Conservation (phyloP, 2,113 vertebrate genomes). For the Oreochromis aureus region DNA sequence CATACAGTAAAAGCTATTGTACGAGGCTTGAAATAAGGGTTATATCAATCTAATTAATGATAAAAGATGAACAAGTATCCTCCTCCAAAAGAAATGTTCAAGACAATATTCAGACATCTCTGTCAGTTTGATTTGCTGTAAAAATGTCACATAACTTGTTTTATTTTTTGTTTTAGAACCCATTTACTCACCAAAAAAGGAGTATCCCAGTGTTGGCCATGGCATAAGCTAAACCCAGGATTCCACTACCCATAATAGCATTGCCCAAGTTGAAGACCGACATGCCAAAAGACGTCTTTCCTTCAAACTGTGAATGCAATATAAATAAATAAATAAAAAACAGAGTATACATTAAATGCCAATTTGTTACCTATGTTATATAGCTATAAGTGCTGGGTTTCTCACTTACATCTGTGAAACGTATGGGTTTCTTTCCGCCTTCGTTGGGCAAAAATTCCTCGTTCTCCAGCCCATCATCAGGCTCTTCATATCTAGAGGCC, state of each 20-base stretch:
- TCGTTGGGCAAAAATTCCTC: constrained; percentile 82
- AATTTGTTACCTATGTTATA: background rate
- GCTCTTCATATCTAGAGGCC: constrained; percentile 78
- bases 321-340: background rate
- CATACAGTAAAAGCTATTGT: background rate
- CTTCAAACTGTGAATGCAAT: constrained; percentile 83
- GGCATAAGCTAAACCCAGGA: constrained; percentile 94
- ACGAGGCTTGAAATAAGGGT: background rate
- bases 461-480: constrained; percentile 72
- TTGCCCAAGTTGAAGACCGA: constrained; percentile 98
- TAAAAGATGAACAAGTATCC: background rate
- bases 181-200: constrained; percentile 91
- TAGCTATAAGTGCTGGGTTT: background rate
- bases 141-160: background rate
- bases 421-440: constrained; percentile 79
- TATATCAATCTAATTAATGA: background rate
- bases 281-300: constrained; percentile 97
- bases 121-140: background rate
- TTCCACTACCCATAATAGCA: constrained; percentile 98
- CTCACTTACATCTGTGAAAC: constrained; percentile 86
- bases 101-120: background rate
- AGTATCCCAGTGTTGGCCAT: constrained; percentile 97
- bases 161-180: background rate
- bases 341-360: background rate
- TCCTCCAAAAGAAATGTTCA: background rate